Conservation (phyloP, 1,140 invertebrate species). For the Mamestra configurata region DNA sequence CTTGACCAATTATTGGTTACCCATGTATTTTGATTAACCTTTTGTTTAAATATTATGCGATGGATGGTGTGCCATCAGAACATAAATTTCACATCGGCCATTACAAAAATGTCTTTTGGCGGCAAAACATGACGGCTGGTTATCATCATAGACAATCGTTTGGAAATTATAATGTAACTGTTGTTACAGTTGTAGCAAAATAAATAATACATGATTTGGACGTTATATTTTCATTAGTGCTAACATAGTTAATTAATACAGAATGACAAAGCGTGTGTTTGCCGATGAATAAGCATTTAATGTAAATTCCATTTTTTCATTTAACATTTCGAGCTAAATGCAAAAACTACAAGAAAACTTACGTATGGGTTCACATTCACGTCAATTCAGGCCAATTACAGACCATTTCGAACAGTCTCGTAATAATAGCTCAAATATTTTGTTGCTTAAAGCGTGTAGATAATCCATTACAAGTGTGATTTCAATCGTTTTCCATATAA, state of each 20-base stretch:
- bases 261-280: conserved; percentile 17
- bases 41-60: not conserved
- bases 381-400: not conserved
- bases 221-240: not conserved
- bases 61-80: not conserved
- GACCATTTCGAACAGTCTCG: not conserved
- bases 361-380: not conserved
- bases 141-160: conserved; percentile 1
- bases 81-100: not conserved
- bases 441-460: not conserved
- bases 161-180: conserved; percentile 2
- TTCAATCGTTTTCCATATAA: conserved; percentile 29
- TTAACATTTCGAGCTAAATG: conserved; percentile 13
- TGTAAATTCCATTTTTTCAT: conserved; percentile 10
- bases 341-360: conserved; percentile 7
- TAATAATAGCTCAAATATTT: not conserved
- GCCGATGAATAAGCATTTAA: not conserved
- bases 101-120: conserved; percentile 25
- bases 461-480: conserved; percentile 18
- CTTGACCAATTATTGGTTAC: not conserved
- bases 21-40: not conserved
- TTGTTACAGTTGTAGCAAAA: not conserved
- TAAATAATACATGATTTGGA: conserved; percentile 2
- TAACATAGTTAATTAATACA: conserved; percentile 10
- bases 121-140: not conserved